Evolutionary conservation across 2,797 vertebrate species (phyloP), one percentile per base, ranked within the genome.

Genomic region (Chaenodraco wilsoni): DNA sequence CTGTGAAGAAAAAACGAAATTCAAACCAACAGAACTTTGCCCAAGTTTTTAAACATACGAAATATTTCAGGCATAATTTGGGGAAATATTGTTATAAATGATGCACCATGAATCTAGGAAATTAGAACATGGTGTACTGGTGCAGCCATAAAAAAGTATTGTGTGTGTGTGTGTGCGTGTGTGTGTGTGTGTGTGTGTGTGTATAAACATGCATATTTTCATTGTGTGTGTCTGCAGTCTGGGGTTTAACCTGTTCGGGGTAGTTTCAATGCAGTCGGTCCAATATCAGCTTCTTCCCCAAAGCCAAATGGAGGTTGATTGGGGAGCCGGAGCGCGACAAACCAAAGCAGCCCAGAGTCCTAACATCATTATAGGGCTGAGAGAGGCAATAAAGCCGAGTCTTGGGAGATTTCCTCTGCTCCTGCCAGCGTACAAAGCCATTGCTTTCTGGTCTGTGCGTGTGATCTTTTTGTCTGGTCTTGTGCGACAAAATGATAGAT

Each of bases 291-390:
- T 83, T 48, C 81, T 82, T 81, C 79, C 83, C 80, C 73, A 85
- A 89, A 94, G 90, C 89, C 82, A 89, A 90, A 87, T 89, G 79
- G 74, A 82, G 69, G 76, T 81, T 89, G 89, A 89, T 91, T 88
- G 87, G 84, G 86, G 85, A 93, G 84, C 79, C 45, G 56, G 68
- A 83, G 88, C 76, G 80, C 86, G 74, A 89, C 91, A 93, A 90
- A 89, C 78, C 85, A 56, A 86, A 88, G 91, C 90, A 92, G 85
- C 87, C 89, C 84, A 78, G 88, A 88, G 91, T 87, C 88, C 87
- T 93, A 93, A 94, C 92, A 87, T 93, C 92, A 94, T 95, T 94
- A 94, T 72, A 65, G 60, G 78, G 86, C 91, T 90, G 91, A 89
- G 90, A 87, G 87, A 91, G 88, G 91, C 92, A 93, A 94, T 94